Conservation (phyloP, 2,888 invertebrate species). For the Lasioglossum malachurum region DNA sequence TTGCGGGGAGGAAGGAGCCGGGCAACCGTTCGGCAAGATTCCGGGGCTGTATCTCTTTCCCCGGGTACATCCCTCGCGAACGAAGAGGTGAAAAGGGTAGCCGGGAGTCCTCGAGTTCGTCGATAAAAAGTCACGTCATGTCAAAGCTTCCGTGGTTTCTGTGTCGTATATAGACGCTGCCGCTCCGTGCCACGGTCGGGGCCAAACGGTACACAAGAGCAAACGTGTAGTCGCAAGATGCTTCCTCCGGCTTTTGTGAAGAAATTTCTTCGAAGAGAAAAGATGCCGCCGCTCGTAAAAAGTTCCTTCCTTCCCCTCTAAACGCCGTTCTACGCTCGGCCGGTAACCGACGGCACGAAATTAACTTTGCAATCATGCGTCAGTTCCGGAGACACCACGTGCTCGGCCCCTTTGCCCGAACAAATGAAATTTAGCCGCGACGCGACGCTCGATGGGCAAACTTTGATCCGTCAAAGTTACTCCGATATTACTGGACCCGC, state of each 20-base stretch:
- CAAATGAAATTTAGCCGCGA: constrained; percentile 29
- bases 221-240: neutral
- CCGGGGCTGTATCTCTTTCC: constrained; percentile 15
- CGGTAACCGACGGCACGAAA: neutral
- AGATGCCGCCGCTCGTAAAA: neutral
- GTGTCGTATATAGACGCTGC: neutral
- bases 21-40: constrained; percentile 16
- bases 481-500: neutral
- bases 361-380: constrained; percentile 46
- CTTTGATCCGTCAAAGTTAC: constrained; percentile 10
- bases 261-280: constrained; percentile 30
- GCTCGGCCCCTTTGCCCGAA: constrained; percentile 17
- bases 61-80: constrained; percentile 4
- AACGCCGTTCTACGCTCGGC: constrained; percentile 3
- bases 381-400: constrained; percentile 20
- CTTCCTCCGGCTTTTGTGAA: constrained; percentile 3
- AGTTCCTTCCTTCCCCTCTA: constrained; percentile 10
- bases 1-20: constrained; percentile 25
- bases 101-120: neutral
- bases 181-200: neutral
- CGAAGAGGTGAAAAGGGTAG: constrained; percentile 38
- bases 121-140: constrained; percentile 50
- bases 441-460: neutral
- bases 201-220: constrained; percentile 7
- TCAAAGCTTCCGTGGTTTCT: constrained; percentile 22